phyloP scores from a whole-genome alignment of 1,140 invertebrate genomes.

The Lepeophtheirus salmonis region DNA sequence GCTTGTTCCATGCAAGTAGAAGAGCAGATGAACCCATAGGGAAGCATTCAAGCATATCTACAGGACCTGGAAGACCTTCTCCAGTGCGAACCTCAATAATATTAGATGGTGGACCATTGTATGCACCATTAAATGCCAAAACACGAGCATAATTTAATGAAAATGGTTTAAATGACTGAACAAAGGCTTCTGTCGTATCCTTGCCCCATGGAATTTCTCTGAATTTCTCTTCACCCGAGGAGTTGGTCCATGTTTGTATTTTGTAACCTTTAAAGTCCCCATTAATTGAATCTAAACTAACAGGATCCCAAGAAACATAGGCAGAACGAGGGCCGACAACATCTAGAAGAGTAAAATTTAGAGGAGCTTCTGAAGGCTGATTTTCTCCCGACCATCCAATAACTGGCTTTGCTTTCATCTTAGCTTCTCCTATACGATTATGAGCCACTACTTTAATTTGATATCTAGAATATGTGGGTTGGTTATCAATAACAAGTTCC shows the following conservation, averaged over 20 bases:
- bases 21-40: conserved; percentile 73
- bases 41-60: conserved; percentile 57
- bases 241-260: conserved; percentile 82
- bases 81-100: conserved; percentile 63
- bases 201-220: conserved; percentile 59
- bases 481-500: conserved; percentile 47
- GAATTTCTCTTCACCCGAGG: conserved; percentile 46
- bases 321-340: conserved; percentile 52
- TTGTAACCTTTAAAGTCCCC: conserved; percentile 92
- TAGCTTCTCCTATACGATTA: conserved; percentile 71
- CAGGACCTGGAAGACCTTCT: conserved; percentile 75
- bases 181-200: conserved; percentile 46
- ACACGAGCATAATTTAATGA: conserved; percentile 75
- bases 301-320: conserved; percentile 59
- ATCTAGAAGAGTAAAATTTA: conserved; percentile 58
- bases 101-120: conserved; percentile 72
- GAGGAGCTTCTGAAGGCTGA: conserved; percentile 54
- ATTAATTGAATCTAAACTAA: conserved; percentile 43
- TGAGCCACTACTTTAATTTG: conserved; percentile 75
- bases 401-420: conserved; percentile 55
- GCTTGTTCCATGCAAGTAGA: conserved; percentile 72
- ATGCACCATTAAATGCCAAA: conserved; percentile 67
- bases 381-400: conserved; percentile 89
- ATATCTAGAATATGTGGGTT: conserved; percentile 77
- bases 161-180: conserved; percentile 68